Base-by-base conservation (phyloP, 1,140 invertebrate genomes). In the Radopholus similis region DNA sequence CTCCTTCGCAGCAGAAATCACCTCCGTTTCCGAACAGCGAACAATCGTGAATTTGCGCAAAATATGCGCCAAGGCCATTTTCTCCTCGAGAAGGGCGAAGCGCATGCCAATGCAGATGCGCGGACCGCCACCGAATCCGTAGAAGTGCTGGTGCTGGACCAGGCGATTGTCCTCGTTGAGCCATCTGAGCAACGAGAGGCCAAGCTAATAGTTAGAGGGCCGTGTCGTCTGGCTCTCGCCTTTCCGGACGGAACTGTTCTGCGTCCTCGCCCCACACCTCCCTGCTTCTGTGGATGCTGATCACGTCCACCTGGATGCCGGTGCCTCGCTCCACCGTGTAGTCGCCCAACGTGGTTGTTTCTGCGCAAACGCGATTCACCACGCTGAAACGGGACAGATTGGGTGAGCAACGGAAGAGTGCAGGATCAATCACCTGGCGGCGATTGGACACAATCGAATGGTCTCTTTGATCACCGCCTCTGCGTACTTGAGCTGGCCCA, bases 51-150 rank as follows among this genome's bases (percentile, higher is more conserved):
- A 74, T 44, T 78, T 77, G 1, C 57, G 40, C n/a, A 77, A 21
- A 35, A 74, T 23, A 13, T 54, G 21, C 5, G 80, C 78, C 2
- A 86, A 23, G 2, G 87, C 87, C 40, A 89, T 68, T 83, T 90
- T 90, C 0, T 87, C 85, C 76, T 89, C 86, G 55, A 90, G 70
- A 2, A 87, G 56, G 1, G 88, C 89, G 54, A 90, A 88, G 40
- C 88, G 84, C 80, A 85, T 85, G 38, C 88, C 89, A 32, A 87
- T 80, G 66, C 87, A 87, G 59, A 83, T 83, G 32, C 86, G 69
- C 2, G 86, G 86, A 6, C 87, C 87, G 28, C 69, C 72, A 8
- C 87, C 87, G 74, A 87, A 88, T 11, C 40, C 37, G 54, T 60
- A 60, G 21, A 18, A 42, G 2, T 9, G 4, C 2, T 32, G 37